Conservation (phyloP, 2,797 vertebrate species). For the Allobates femoralis region DNA sequence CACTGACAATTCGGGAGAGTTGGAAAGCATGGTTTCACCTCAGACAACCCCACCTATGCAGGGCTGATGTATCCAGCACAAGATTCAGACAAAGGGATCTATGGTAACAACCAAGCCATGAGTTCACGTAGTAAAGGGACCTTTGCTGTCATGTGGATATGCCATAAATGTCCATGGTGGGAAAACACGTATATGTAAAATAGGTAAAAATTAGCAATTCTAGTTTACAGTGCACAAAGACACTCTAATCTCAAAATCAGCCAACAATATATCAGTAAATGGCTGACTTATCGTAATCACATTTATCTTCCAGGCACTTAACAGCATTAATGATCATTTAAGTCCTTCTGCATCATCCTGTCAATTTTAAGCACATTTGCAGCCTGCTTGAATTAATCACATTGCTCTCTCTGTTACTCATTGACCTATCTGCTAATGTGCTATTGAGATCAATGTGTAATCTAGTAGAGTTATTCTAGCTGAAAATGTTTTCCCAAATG, state of each 20-base stretch:
- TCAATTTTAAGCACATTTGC: not conserved
- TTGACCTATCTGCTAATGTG: conserved; percentile 12
- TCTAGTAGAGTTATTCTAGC: not conserved
- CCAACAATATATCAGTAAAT: not conserved
- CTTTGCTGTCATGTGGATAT: too few species aligned
- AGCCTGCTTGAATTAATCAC: conserved; percentile 13
- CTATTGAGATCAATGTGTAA: not conserved
- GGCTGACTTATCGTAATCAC: conserved; percentile 6
- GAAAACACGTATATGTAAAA: too few species aligned
- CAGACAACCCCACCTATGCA: too few species aligned
- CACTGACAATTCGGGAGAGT: too few species aligned
- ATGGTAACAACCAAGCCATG: too few species aligned
- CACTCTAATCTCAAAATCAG: not conserved
- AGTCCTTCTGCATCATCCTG: conserved; percentile 26
- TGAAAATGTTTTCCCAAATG: not conserved
- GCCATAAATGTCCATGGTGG: too few species aligned
- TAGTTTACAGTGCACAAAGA: not conserved
- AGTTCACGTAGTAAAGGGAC: too few species aligned
- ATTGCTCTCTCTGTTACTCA: not conserved
- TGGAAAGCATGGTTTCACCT: too few species aligned
- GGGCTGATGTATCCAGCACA: too few species aligned
- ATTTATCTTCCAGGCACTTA: not conserved
- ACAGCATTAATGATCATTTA: conserved; percentile 16
- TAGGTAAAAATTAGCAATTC: not conserved
- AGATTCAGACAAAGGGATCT: too few species aligned